Evolutionary conservation across 1,140 invertebrate species (phyloP).

Genomic region (Drosophila neocordata): DNA sequence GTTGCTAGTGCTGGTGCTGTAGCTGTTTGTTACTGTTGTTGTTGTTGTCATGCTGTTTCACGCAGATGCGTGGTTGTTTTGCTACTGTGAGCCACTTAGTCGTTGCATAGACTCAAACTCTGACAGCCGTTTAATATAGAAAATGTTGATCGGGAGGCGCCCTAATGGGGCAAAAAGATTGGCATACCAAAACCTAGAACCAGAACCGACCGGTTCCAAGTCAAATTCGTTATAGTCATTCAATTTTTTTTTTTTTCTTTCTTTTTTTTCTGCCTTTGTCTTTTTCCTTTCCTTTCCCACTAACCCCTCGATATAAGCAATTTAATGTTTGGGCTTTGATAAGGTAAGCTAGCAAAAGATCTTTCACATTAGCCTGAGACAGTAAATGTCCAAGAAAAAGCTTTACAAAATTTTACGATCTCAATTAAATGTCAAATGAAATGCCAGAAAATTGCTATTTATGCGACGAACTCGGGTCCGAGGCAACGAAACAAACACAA

Average conservation of each 20-base stretch:
- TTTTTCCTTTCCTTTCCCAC: too few species aligned
- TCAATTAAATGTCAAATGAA: slow-evolving; percentile 82
- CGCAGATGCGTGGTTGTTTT: slow-evolving; percentile 53
- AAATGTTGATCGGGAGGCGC: slow-evolving; percentile 50
- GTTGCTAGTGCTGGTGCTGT: slow-evolving; percentile 1
- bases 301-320: too few species aligned
- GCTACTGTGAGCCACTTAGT: slow-evolving; percentile 72
- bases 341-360: slow-evolving; percentile 59
- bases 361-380: slow-evolving; percentile 67
- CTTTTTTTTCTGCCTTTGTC: neutral
- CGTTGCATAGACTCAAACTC: slow-evolving; percentile 37
- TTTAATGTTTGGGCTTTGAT: slow-evolving; percentile 1
- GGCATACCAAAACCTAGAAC: slow-evolving; percentile 24
- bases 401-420: slow-evolving; percentile 81
- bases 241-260: neutral
- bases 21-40: slow-evolving; percentile 23
- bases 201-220: neutral
- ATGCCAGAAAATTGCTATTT: slow-evolving; percentile 81
- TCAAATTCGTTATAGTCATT: slow-evolving; percentile 11
- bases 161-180: slow-evolving; percentile 53
- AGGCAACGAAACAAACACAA: slow-evolving; percentile 24
- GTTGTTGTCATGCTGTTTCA: slow-evolving; percentile 29
- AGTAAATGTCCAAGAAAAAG: slow-evolving; percentile 70
- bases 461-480: slow-evolving; percentile 58
- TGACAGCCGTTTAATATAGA: slow-evolving; percentile 71